Evolutionary conservation across 2,113 vertebrate genomes (phyloP).

Genomic region (Sialia sialis): DNA sequence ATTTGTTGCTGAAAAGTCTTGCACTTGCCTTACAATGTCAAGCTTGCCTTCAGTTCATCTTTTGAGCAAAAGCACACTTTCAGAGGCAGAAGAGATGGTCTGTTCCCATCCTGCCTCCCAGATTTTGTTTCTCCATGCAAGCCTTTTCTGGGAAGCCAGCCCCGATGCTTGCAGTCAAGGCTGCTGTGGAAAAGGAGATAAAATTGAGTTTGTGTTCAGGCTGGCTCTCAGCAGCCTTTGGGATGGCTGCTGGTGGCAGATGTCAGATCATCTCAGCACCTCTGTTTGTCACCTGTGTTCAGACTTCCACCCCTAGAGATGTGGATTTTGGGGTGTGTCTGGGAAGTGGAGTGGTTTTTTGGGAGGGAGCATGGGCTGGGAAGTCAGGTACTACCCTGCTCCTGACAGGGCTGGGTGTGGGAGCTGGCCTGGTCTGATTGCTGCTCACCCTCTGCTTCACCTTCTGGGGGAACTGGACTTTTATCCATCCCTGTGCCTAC

Average conservation of each 20-base stretch:
- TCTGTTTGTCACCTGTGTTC: neutral
- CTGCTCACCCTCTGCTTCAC: neutral
- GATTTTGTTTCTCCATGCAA: neutral
- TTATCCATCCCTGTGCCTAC: neutral
- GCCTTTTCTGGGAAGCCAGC: neutral
- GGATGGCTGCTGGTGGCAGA: neutral
- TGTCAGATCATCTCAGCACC: neutral
- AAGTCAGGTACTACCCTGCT: rapidly evolving
- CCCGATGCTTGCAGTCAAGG: rapidly evolving
- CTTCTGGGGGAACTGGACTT: neutral
- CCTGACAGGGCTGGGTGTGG: rapidly evolving
- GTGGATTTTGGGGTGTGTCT: neutral
- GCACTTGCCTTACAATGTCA: neutral
- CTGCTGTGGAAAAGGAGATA: neutral
- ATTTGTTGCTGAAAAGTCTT: neutral
- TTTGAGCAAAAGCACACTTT: neutral
- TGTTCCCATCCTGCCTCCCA: neutral
- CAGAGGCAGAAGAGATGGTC: neutral
- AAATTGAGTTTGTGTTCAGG: neutral
- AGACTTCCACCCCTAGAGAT: neutral
- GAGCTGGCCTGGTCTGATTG: neutral
- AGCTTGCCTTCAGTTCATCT: neutral
- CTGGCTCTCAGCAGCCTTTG: rapidly evolving
- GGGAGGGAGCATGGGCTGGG: neutral
- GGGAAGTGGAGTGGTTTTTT: neutral